Evolutionary conservation across 2,113 vertebrate genomes (phyloP), one percentile per base, ranked within the genome.

Genomic region (Pungitius pungitius): DNA sequence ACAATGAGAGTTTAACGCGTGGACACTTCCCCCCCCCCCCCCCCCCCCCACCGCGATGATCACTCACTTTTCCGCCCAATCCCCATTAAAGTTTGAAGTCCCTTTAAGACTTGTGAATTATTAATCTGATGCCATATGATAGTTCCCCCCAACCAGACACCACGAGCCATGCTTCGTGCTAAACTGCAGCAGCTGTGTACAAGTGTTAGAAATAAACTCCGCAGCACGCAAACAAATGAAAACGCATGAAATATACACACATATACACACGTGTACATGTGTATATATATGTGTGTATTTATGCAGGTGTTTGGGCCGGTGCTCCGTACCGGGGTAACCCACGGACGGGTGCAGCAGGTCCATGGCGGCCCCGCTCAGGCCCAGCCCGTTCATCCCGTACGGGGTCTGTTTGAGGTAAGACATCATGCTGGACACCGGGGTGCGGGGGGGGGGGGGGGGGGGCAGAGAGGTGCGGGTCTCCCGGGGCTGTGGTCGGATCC

Each of bases 321-420:
- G 49, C n/a, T 52, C 8, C 60, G 93, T 94, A 98, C 97, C 95
- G 0, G 97, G 97, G 68, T 97, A 99, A 1, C 97, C 97, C 85
- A 98, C 96, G 0, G 96, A 96, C n/a, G 97, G 96, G 76, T 99
- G 97, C 58, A 99, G 95, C 60, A 99, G 94, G 75, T 99, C 97
- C 96, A 99, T 96, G 67, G 96, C 90, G 0, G 97, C 93, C 43
- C 96, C 96, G 3, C 96, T 93, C 69, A 99, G 96, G 91, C 97
- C 95, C 93, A 99, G 94, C 45, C 96, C 96, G 40, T 95, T 98
- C 95, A 99, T 97, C 90, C 95, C 95, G 59, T 99, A 99, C 73
- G 97, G 97, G 89, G 93, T 94, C 95, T 97, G 97, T 93, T 99
- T 98, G 90, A 99, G 96, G 93, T 97, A 99, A 92, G 97, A 98